phyloP scores from a whole-genome alignment of 2,797 vertebrate genomes.

The Mormyrops boulengeri region DNA sequence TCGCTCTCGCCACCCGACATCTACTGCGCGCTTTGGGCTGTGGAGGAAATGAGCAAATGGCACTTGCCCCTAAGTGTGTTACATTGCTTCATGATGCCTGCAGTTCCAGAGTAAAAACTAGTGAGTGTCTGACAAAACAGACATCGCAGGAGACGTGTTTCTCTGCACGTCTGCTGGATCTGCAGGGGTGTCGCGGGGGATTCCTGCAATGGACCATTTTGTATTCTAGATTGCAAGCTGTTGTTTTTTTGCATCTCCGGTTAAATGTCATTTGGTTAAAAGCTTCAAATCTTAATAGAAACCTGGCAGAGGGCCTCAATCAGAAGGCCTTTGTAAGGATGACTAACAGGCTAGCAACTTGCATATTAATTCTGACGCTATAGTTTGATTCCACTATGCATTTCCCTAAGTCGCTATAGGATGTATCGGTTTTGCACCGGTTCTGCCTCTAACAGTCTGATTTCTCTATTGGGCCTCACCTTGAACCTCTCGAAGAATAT shows the following conservation, averaged over 20 bases:
- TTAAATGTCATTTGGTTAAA: neutral
- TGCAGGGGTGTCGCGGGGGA: neutral
- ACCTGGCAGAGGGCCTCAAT: neutral
- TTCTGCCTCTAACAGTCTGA: slow-evolving; percentile 16
- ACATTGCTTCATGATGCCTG: neutral
- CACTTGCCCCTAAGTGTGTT: neutral
- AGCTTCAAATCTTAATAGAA: neutral
- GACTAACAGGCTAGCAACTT: neutral
- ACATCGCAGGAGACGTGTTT: neutral
- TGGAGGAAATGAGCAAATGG: neutral
- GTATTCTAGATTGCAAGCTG: neutral
- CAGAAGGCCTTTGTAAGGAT: neutral
- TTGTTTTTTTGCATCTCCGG: neutral
- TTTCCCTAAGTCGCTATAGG: neutral
- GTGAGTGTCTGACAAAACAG: neutral
- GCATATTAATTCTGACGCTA: neutral
- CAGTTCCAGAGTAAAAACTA: neutral
- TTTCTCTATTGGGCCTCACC: slow-evolving; percentile 15
- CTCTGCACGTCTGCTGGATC: neutral
- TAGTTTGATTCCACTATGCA: neutral
- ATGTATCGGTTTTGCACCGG: neutral
- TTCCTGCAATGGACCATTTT: neutral
- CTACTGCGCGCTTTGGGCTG: neutral
- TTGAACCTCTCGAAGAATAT: slow-evolving; percentile 55
- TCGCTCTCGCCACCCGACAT: neutral